Percentiles rank a stretch among this genome's conserved stretches.
Conservation (phyloP, 2,113 vertebrate genomes). For the Solea senegalensis region DNA sequence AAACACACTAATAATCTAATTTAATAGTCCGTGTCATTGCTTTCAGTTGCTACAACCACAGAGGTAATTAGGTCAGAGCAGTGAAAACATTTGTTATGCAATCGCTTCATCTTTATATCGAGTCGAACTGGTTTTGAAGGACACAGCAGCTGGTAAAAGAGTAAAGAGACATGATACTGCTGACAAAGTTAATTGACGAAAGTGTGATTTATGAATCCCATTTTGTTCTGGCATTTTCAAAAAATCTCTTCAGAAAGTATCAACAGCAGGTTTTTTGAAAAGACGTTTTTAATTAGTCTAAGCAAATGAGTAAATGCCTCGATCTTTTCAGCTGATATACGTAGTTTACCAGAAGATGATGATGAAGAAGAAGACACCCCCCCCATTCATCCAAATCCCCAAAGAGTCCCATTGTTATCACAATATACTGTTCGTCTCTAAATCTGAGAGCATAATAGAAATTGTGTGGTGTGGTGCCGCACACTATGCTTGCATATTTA, state of each 20-base stretch:
- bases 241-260: slow-evolving; percentile 59
- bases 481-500: slow-evolving; percentile 79
- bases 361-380: slow-evolving; percentile 28
- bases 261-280: slow-evolving; percentile 64
- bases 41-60: slow-evolving; percentile 19
- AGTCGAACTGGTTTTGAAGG: slow-evolving; percentile 49
- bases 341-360: slow-evolving; percentile 71
- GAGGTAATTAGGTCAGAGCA: slow-evolving; percentile 55
- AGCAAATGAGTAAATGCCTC: slow-evolving; percentile 56
- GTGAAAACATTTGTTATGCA: slow-evolving; percentile 24
- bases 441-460: slow-evolving; percentile 72
- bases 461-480: slow-evolving; percentile 68
- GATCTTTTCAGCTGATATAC: slow-evolving; percentile 57
- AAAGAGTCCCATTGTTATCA: slow-evolving; percentile 70
- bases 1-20: slow-evolving; percentile 25
- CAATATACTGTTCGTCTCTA: slow-evolving; percentile 68
- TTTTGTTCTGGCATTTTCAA: slow-evolving; percentile 56
- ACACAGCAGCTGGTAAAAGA: slow-evolving; percentile 36
- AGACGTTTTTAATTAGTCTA: slow-evolving; percentile 72
- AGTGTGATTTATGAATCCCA: slow-evolving; percentile 51
- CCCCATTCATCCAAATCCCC: slow-evolving; percentile 68
- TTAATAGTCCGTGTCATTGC: slow-evolving; percentile 3
- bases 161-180: slow-evolving; percentile 42
- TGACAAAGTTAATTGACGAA: slow-evolving; percentile 60
- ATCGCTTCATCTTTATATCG: slow-evolving; percentile 35